These are phyloP conservation scores for Ptyas mucosa DNA, from an alignment of 2,113 vertebrate species.

Conservation along the genomic window DNA sequence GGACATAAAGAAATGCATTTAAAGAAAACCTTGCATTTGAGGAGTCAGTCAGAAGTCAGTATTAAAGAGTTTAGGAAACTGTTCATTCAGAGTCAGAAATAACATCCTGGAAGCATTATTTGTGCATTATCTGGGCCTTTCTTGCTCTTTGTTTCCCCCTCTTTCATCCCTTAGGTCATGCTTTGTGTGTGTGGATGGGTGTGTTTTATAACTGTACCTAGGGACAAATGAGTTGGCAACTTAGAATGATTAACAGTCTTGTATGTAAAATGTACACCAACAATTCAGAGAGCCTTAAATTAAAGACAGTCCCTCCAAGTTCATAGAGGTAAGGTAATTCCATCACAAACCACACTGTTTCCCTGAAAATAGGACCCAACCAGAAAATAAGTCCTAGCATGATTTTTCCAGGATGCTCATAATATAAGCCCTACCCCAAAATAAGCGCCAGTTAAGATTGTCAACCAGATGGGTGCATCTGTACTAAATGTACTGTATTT, in stretches of 20 bases:
- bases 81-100: not conserved
- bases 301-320: not conserved
- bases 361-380: too few species aligned
- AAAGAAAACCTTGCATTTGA: not conserved
- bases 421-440: too few species aligned
- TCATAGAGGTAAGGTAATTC: not conserved
- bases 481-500: too few species aligned
- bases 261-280: conserved; percentile 40
- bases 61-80: conserved; percentile 15
- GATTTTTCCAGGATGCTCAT: too few species aligned
- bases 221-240: conserved; percentile 61
- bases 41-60: not conserved
- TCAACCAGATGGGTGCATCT: too few species aligned
- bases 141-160: conserved; percentile 12
- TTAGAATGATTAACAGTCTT: conserved; percentile 47
- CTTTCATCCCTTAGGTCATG: conserved; percentile 42
- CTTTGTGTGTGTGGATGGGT: conserved; percentile 56
- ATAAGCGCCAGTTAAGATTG: too few species aligned
- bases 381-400: too few species aligned
- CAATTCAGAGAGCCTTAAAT: conserved; percentile 15
- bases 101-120: conserved; percentile 34
- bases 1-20: not conserved
- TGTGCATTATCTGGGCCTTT: not conserved
- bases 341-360: not conserved
- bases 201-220: conserved; percentile 31